Evolutionary conservation across 1,140 invertebrate species (phyloP), one percentile per base, ranked within the genome.

Genomic region (Drosophila sucinea): DNA sequence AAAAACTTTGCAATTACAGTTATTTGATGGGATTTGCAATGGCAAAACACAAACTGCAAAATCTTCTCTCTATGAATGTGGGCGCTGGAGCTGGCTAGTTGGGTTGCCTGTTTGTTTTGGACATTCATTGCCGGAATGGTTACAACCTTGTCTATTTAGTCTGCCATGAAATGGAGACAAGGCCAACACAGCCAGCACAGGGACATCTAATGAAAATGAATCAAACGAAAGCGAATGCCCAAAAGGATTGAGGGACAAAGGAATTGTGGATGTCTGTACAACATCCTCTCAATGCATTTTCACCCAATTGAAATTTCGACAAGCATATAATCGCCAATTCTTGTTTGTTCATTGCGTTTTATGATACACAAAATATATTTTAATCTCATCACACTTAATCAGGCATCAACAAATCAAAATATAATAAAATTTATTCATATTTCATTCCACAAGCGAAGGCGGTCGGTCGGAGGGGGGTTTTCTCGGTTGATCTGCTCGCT

Each of bases 1-100:
- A 87, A 87, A 87, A 89, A 89, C 84, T 87, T 87, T 87, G 73
- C 84, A 87, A 87, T 87, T 89, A 87, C 83, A 87, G 80, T 87
- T 87, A 87, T 87, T 87, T 89, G 80, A 87, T 89, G 84, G 84
- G 84, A 87, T 87, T 89, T 84, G 71, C 67, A 84, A 69, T 63
- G 77, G 69, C 44, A 62, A 67, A 60, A 67, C 60, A 41, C 33
- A 51, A 56, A 44, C 61, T 44, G 44, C 44, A 27, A 56, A 35
- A 27, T 23, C 30, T 29, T 25, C n/a, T 3, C n/a, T 40, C 32
- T 40, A 2, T 40, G n/a, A 23, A 11, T 40, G 47, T 62, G 60
- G 33, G n/a, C 17, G 57, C 57, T 33, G 17, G 17, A 38, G 35
- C 60, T 40, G 27, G 60, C 47, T 44, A 47, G 44, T 25, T 27